Evolutionary conservation across 2,113 vertebrate genomes (phyloP).

Genomic region (Hoplias malabaricus): DNA sequence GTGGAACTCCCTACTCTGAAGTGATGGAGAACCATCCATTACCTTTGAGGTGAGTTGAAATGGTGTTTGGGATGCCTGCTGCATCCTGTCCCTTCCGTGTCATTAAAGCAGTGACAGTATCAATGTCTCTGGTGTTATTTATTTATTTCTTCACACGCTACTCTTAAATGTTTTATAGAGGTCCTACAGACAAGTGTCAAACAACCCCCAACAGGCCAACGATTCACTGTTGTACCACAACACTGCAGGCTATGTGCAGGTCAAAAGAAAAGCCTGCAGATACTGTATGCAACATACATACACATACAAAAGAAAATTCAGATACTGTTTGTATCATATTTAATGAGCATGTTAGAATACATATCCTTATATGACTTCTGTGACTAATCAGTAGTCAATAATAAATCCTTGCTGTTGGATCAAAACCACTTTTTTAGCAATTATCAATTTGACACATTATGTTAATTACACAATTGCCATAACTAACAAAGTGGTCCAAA

Average conservation of each 20-base stretch:
- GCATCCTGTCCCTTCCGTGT: neutral
- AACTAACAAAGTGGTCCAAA: too few species aligned
- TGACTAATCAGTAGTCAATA: neutral
- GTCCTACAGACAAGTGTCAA: neutral
- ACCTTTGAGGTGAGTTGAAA: too few species aligned
- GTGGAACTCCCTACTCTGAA: neutral
- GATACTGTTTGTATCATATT: too few species aligned
- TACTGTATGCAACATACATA: too few species aligned
- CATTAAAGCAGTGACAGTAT: neutral
- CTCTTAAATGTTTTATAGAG: neutral
- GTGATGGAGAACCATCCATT: neutral
- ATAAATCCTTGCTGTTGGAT: too few species aligned
- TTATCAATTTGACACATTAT: too few species aligned
- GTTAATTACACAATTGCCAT: too few species aligned
- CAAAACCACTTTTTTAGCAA: too few species aligned
- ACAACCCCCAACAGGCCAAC: neutral
- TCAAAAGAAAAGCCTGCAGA: neutral
- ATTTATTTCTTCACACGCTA: slow-evolving; percentile 10
- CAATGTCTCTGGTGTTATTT: neutral
- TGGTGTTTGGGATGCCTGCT: neutral
- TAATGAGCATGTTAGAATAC: too few species aligned
- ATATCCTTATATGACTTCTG: too few species aligned
- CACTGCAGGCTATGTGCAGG: neutral
- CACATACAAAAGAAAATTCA: too few species aligned
- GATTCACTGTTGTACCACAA: neutral